phyloP scores from a whole-genome alignment of 2,888 invertebrate genomes.

The Notodonta ziczac region DNA sequence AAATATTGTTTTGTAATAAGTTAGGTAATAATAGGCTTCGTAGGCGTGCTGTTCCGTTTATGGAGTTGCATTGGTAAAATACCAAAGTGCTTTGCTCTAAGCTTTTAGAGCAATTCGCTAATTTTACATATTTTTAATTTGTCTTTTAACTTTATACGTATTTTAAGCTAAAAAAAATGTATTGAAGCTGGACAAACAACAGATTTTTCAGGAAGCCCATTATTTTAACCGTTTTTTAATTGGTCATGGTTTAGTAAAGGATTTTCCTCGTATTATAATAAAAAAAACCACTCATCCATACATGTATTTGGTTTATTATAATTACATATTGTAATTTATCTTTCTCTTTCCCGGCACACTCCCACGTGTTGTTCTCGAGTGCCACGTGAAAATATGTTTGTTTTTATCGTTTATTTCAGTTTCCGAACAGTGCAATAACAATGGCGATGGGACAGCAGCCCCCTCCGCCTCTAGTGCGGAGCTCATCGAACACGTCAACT shows the following conservation, averaged over 20 bases:
- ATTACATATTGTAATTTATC: slow-evolving; percentile 10
- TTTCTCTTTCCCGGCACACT: slow-evolving; percentile 9
- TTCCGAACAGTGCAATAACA: slow-evolving; percentile 80
- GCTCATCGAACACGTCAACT: slow-evolving; percentile 78
- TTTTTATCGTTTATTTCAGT: slow-evolving; percentile 76
- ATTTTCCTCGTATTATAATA: no score
- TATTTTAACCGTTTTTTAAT: no score
- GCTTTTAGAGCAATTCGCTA: no score
- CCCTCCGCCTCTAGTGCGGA: slow-evolving; percentile 84
- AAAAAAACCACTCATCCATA: background rate
- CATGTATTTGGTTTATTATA: slow-evolving; percentile 35
- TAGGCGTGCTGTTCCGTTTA: background rate
- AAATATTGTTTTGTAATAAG: background rate
- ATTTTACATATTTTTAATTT: no score
- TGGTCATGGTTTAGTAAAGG: no score
- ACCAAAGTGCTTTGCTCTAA: no score
- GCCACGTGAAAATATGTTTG: slow-evolving; percentile 47
- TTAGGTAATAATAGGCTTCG: slow-evolving; percentile 2
- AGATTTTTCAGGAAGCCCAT: no score
- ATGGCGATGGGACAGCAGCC: slow-evolving; percentile 83
- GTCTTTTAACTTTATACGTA: no score
- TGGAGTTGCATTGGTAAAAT: background rate
- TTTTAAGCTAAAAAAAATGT: no score
- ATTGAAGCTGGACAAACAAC: no score
- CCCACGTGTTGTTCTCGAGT: slow-evolving; percentile 3